phyloP scores from a whole-genome alignment of 2,888 invertebrate species.

The Lasioglossum lativentre region DNA sequence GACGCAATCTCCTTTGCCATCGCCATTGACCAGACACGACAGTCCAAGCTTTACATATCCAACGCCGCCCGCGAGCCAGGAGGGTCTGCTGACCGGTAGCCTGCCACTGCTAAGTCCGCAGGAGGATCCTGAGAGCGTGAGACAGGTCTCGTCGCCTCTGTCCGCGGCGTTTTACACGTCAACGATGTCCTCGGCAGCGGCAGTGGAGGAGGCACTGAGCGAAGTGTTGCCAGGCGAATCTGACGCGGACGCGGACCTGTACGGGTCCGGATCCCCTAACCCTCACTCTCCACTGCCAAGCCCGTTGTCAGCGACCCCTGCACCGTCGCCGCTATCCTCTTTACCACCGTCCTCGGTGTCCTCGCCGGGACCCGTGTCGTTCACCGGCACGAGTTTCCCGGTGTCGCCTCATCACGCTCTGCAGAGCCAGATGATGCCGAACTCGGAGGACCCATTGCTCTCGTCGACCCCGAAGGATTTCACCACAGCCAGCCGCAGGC shows the following conservation, averaged over 20 bases:
- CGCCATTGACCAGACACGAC: constrained; percentile 87
- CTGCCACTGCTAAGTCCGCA: constrained; percentile 83
- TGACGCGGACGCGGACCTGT: constrained; percentile 85
- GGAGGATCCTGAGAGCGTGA: constrained; percentile 87
- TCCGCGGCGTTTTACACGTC: constrained; percentile 94
- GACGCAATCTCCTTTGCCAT: constrained; percentile 88
- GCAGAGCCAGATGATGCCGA: constrained; percentile 94
- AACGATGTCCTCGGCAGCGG: constrained; percentile 94
- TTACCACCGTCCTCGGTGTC: constrained; percentile 83
- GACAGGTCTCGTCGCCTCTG: constrained; percentile 92
- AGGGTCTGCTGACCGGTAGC: constrained; percentile 89
- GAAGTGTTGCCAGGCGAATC: constrained; percentile 93
- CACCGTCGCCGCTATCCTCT: constrained; percentile 85
- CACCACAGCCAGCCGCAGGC: constrained; percentile 84
- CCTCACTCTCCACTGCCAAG: constrained; percentile 87
- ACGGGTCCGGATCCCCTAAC: constrained; percentile 84
- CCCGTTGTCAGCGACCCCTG: constrained; percentile 88
- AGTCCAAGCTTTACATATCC: constrained; percentile 94
- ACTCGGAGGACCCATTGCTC: constrained; percentile 93
- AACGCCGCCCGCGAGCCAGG: constrained; percentile 95
- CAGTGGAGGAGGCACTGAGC: constrained; percentile 93
- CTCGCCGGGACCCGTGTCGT: constrained; percentile 80
- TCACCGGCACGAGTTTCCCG: constrained; percentile 81
- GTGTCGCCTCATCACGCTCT: constrained; percentile 86
- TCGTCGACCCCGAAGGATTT: constrained; percentile 95